Evolutionary conservation across 2,113 vertebrate species (phyloP).

Genomic region (Nibea coibor): DNA sequence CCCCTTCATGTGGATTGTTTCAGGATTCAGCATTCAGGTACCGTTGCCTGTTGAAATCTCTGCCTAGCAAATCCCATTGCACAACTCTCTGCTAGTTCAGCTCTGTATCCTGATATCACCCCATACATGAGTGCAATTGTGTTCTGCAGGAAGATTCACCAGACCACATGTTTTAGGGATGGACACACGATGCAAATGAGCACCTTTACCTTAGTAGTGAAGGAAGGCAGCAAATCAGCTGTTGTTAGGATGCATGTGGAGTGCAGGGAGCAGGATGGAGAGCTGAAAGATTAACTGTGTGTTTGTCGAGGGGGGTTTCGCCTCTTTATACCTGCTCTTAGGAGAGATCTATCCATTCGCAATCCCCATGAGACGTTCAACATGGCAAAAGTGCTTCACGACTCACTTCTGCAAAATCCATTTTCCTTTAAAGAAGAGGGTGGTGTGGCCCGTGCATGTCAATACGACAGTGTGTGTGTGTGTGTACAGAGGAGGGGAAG

Average conservation of each 20-base stretch:
- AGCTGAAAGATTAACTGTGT: constrained; percentile 24
- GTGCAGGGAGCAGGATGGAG: constrained; percentile 6
- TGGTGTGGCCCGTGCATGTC: constrained; percentile 63
- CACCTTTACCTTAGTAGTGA: constrained; percentile 2
- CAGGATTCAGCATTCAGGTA: background rate
- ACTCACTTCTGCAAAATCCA: constrained; percentile 70
- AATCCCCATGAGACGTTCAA: constrained; percentile 58
- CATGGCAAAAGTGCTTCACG: constrained; percentile 63
- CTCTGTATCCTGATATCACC: constrained; percentile 50
- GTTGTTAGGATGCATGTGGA: constrained; percentile 9
- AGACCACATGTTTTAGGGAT: constrained; percentile 21
- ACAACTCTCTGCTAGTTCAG: constrained; percentile 39
- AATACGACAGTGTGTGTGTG: constrained; percentile 58
- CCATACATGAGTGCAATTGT: constrained; percentile 28
- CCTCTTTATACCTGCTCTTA: constrained; percentile 36
- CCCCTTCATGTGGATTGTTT: background rate
- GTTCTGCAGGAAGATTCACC: constrained; percentile 22
- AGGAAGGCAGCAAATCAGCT: constrained; percentile 21
- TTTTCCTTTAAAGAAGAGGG: constrained; percentile 70
- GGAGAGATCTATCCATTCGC: constrained; percentile 49
- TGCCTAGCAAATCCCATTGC: constrained; percentile 4
- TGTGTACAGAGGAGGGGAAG: constrained; percentile 23
- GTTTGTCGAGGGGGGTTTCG: background rate
- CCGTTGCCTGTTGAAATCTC: background rate
- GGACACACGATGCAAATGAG: constrained; percentile 28